These are phyloP conservation scores for Apoda limacodes DNA, from an alignment of 2,888 invertebrate genomes.

Conservation along the genomic window DNA sequence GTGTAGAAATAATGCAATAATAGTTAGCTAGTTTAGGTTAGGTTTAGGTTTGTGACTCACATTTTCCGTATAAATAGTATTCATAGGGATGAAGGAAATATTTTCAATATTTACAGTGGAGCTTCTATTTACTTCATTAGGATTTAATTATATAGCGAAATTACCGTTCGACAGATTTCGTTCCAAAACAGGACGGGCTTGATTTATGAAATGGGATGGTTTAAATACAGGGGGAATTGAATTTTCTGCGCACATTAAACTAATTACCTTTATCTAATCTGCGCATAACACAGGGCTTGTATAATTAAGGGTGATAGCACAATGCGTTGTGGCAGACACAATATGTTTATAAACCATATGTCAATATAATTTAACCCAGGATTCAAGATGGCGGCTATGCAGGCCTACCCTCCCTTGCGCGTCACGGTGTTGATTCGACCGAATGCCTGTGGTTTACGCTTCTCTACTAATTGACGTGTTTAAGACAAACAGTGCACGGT, in stretches of 20 bases:
- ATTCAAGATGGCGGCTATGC: conserved; percentile 62
- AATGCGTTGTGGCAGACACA: conserved; percentile 50
- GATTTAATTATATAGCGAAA: too few relatives aligned
- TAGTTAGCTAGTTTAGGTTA: too few relatives aligned
- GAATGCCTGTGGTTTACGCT: conserved; percentile 51
- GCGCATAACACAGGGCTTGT: conserved; percentile 48
- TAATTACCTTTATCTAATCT: conserved; percentile 56
- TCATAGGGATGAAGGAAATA: too few relatives aligned
- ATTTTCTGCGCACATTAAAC: conserved; percentile 44
- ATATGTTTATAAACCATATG: conserved; percentile 61
- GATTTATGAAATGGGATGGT: conserved; percentile 32
- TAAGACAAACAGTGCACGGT: conserved; percentile 47
- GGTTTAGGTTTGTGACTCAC: too few relatives aligned
- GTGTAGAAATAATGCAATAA: too few relatives aligned
- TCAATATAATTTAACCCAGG: conserved; percentile 66
- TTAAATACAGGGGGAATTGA: conserved; percentile 36
- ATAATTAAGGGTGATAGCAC: conserved; percentile 65
- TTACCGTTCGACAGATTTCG: too few relatives aligned
- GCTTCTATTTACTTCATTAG: too few relatives aligned
- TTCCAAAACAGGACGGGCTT: conserved; percentile 26
- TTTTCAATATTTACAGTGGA: too few relatives aligned
- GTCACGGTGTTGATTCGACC: conserved; percentile 33
- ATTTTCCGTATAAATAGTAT: too few relatives aligned
- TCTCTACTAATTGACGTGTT: conserved; percentile 58
- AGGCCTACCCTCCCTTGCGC: conserved; percentile 4